Base-by-base conservation (phyloP, 92 coral and sea anemone genomes). In the Palythoa heliodiscus region DNA sequence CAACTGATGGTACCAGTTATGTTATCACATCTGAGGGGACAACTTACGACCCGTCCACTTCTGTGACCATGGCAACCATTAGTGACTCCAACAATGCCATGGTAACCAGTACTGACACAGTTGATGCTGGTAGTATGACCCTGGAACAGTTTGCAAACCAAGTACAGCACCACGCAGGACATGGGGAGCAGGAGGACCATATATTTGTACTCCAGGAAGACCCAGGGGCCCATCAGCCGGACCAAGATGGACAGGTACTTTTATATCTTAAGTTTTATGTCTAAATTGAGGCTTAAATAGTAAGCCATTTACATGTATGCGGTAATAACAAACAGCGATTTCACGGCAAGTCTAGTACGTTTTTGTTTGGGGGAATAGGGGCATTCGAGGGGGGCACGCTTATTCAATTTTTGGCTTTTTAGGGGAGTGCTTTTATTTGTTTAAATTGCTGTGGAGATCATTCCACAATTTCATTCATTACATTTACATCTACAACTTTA, bases 21-120 rank as follows among this genome's bases (percentile, higher is more conserved):
- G 99, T 97, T 63, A 93, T 97, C 87, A 95, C 98, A 23, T 90
- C 99, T 60, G 98, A 95, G 77, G 98, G 95, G n/a, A 76, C 95
- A 24, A 79, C 93, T 43, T 91, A 91, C 78, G 98, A 92, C 76
- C 92, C 91, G 29, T 89, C 90, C 38, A 77, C 95, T 17, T 23
- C 98, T 23, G 98, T 97, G 75, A 89, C 99, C 88, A 94, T 97
- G 92, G 93, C 93, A 77, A 94, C 93, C 77, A 90, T 95, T 54
- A 86, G 94, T 4, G 98, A 94, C 40, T 78, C 96, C 75, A 89
- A 86, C 73, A 83, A 91, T 17, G 69, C 98, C 82, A 82, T 97
- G 87, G 93, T 88, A 69, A 96, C 95, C 11, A 86, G 91, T 47
- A 94, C 92, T 25, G 97, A 94, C 78, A 93, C 95, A 10, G 99